These are phyloP conservation scores for Invenusta paracnida DNA, from an alignment of 2,888 invertebrate species.

Conservation along the genomic window DNA sequence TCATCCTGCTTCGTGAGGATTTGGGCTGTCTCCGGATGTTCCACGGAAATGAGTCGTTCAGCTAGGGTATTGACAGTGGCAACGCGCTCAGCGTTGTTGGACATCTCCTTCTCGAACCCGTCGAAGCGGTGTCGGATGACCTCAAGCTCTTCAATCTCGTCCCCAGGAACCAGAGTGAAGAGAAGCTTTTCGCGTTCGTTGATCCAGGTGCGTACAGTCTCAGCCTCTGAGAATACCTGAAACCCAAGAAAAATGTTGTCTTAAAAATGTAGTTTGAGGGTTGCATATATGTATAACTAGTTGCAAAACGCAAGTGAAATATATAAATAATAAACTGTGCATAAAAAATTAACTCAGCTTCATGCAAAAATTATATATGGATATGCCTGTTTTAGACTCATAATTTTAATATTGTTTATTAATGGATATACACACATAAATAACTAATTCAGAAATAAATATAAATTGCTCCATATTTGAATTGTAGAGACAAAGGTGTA, in stretches of 20 bases:
- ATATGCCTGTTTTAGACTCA: too few species aligned
- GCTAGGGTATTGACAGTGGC: conserved; percentile 39
- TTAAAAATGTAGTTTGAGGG: not conserved
- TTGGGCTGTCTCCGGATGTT: conserved; percentile 89
- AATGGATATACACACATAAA: too few species aligned
- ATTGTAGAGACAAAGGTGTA: too few species aligned
- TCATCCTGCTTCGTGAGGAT: conserved; percentile 79
- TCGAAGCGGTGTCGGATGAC: conserved; percentile 99
- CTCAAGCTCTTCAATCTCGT: conserved; percentile 97
- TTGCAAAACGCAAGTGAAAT: too few species aligned
- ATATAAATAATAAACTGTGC: too few species aligned
- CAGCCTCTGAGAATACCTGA: conserved; percentile 81
- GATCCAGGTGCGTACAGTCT: conserved; percentile 95
- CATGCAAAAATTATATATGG: too few species aligned
- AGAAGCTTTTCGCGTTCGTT: conserved; percentile 92
- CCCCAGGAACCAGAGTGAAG: conserved; percentile 84
- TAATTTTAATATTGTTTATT: too few species aligned
- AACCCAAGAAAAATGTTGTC: not conserved
- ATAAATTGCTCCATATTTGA: too few species aligned
- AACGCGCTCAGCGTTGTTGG: conserved; percentile 58
- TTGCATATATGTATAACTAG: too few species aligned
- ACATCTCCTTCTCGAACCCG: conserved; percentile 93
- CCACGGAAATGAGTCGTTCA: conserved; percentile 64
- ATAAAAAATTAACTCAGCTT: too few species aligned
- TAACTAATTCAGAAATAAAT: too few species aligned